Evolutionary conservation across 64 coral and sea anemone species (phyloP), one percentile per base, ranked within the genome.

Genomic region (Stichodactyla helianthus): DNA sequence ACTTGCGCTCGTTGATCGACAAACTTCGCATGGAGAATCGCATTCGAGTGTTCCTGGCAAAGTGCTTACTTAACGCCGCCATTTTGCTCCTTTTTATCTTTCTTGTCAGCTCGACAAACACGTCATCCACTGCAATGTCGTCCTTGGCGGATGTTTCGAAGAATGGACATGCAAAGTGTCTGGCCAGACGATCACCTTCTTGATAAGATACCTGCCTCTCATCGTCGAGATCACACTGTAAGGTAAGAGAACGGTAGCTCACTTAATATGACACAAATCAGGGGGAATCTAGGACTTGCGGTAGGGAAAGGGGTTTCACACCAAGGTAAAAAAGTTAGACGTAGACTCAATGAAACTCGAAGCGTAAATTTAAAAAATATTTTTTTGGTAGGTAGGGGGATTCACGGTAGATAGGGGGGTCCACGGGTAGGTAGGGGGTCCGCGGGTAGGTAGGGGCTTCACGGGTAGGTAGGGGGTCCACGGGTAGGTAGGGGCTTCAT

Each of bases 121-220:
- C 85, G 82, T 96, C 94, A 16, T 79, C 94, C 0, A 96, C 91
- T 12, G 88, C 88, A 6, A 93, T 88, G 91, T 96, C 94, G 31
- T 93, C 82, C 62, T 96, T 96, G 14, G 94, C 94, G 6, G 94
- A 96, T 4, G 94, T 96, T 26, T 96, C 94, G 77, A 90, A 88
- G 82, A 96, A 93, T 13, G 85, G 82, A 28, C 94, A 96, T 14
- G 88, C 83, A 50, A 96, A 84, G n/a, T 84, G 77, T 12, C 77
- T 87, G 25, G 94, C 88, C 10, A 96, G 85, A 67, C 76, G 91
- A 17, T 93, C 92, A 23, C 91, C 94, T 16, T 96, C 91, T 79
- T 93, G 91, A 77, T 93, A 93, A 5, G 91, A 77, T 79, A 95
- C 70, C 27, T 87, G 62, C 50, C 93, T 76, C 10, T 92, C 93